Base-by-base conservation (phyloP, 2,888 invertebrate genomes). In the Drosophila recens region DNA sequence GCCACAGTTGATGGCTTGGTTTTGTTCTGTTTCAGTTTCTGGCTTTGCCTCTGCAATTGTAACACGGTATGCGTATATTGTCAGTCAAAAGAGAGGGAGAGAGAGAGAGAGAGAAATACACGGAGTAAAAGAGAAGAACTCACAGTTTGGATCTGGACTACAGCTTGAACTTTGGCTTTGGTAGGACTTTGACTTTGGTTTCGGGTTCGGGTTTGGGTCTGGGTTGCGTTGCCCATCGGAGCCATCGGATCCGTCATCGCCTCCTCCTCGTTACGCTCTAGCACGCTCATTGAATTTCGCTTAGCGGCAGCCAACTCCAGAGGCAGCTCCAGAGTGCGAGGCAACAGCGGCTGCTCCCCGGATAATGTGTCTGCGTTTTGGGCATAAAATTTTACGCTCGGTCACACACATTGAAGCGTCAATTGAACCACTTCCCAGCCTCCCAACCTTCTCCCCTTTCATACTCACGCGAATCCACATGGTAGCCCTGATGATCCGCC, bases 401-500 rank as follows among this genome's bases (percentile, higher is more conserved):
- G 70, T 67, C 67, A 57, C 64, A 57, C 64, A 56, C 61, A 62
- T n/a, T 42, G 15, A 20, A 42, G 42, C 30, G 20, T 20, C 59
- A 57, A 57, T 57, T 36, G 53, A 15, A 13, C 40, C 1, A 45
- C 0, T 3, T 6, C 20, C 40, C 36, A 5, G 3, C 11, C 10
- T 17, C 2, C 15, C 17, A 3, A 8, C 2, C 23, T 5, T 0
- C 23, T 27, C 27, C 27, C 27, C 5, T 27, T 27, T 27, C 11
- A 48, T 36, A 75, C 74, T 75, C 56, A 85, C 91, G 83, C 74
- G 79, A 82, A 45, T 61, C 87, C 83, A 88, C 83, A 45, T 82
- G 89, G 53, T 76, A 92, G 52, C 92, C 91, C 38, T 64, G 79
- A 34, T 92, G 87, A 67, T 92, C 92, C 48, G 91, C 92, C 20